A percentile compares a stretch with the other conserved stretches of the same genome.
These are phyloP conservation scores for Pseudomugil gertrudae DNA, from an alignment of 2,797 vertebrate species.

Conservation along the genomic window DNA sequence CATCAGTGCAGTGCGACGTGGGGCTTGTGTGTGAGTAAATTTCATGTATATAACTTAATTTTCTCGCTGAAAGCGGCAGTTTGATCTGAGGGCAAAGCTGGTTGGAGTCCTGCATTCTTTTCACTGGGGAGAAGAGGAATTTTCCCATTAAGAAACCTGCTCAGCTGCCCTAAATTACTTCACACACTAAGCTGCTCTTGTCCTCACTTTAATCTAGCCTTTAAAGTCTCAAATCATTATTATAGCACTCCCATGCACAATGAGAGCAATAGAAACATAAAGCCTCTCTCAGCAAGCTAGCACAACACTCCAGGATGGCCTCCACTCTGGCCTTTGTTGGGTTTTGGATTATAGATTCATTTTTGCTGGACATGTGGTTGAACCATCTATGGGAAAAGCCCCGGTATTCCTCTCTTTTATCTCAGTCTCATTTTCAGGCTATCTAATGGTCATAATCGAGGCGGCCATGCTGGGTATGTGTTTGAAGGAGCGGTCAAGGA, in stretches of 20 bases:
- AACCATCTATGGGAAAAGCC: slow-evolving; percentile 70
- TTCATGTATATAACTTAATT: slow-evolving; percentile 37
- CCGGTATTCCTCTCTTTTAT: slow-evolving; percentile 67
- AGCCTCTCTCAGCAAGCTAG: slow-evolving; percentile 73
- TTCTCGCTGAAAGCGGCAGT: slow-evolving; percentile 41
- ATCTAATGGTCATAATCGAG: slow-evolving; percentile 85
- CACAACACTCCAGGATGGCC: slow-evolving; percentile 74
- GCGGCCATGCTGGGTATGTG: slow-evolving; percentile 79
- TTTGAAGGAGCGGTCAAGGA: slow-evolving; percentile 81
- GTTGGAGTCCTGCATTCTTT: slow-evolving; percentile 45
- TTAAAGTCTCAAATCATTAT: slow-evolving; percentile 79
- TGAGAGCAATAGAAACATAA: slow-evolving; percentile 74
- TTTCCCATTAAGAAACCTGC: slow-evolving; percentile 74
- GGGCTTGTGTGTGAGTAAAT: slow-evolving; percentile 21
- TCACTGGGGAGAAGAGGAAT: slow-evolving; percentile 64
- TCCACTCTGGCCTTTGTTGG: slow-evolving; percentile 67
- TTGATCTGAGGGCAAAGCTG: slow-evolving; percentile 45
- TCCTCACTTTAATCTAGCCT: slow-evolving; percentile 76
- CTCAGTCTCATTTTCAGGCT: slow-evolving; percentile 78
- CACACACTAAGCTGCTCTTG: slow-evolving; percentile 73
- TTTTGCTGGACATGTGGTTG: slow-evolving; percentile 79
- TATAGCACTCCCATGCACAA: slow-evolving; percentile 72
- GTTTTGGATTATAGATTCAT: slow-evolving; percentile 78
- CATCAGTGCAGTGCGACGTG: slow-evolving; percentile 1
- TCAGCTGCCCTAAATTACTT: slow-evolving; percentile 71